phyloP scores from a whole-genome alignment of 2,888 invertebrate genomes.

The Cataglyphis livida region DNA sequence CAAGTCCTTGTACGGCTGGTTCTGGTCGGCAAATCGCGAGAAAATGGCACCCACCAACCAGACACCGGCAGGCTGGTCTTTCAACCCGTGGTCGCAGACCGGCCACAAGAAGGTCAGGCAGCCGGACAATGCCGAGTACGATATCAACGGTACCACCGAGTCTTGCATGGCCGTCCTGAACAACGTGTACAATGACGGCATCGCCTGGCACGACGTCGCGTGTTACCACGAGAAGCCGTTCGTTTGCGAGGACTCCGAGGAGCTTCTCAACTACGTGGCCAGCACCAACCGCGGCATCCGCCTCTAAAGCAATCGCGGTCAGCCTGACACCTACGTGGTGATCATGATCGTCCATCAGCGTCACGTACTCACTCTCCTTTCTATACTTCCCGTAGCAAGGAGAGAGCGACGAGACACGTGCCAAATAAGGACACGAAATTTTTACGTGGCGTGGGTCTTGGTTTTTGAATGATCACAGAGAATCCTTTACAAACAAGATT shows the following conservation, averaged over 20 bases:
- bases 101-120: slow-evolving; percentile 96
- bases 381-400: slow-evolving; percentile 27
- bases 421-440: slow-evolving; percentile 15
- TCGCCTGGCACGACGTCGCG: slow-evolving; percentile 97
- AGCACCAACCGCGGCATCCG: slow-evolving; percentile 94
- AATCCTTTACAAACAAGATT: neutral
- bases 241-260: slow-evolving; percentile 96
- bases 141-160: slow-evolving; percentile 95
- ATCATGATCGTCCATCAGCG: slow-evolving; percentile 59
- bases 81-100: slow-evolving; percentile 96
- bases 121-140: slow-evolving; percentile 96
- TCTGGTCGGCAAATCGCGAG: slow-evolving; percentile 96
- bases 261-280: slow-evolving; percentile 94
- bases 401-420: slow-evolving; percentile 47
- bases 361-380: slow-evolving; percentile 57
- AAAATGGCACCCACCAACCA: slow-evolving; percentile 94
- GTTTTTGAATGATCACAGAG: neutral
- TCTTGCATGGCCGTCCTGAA: slow-evolving; percentile 95
- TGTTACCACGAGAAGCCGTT: slow-evolving; percentile 97
- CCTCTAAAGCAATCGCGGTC: slow-evolving; percentile 86
- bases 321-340: slow-evolving; percentile 26
- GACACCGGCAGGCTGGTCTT: slow-evolving; percentile 90
- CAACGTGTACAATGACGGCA: slow-evolving; percentile 97
- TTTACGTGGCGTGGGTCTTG: slow-evolving; percentile 20
- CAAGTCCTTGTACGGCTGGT: slow-evolving; percentile 95